phyloP scores from a whole-genome alignment of 2,797 vertebrate species.

The Tarsius wallacei region DNA sequence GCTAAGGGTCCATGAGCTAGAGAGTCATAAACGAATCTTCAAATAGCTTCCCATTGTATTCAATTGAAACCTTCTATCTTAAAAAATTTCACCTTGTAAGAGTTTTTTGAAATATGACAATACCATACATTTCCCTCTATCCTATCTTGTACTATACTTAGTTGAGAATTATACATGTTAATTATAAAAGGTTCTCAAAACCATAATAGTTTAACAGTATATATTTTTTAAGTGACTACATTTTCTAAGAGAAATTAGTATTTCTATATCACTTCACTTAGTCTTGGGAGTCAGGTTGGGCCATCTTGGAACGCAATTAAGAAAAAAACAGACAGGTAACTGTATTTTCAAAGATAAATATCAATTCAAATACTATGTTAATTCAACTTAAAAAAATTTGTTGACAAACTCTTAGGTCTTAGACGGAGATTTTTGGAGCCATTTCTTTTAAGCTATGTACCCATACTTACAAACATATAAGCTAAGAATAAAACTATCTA shows the following conservation, averaged over 20 bases:
- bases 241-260: constrained; percentile 38
- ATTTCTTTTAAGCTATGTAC: background rate
- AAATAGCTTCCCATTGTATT: background rate
- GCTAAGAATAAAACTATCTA: background rate
- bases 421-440: background rate
- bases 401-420: constrained; percentile 32
- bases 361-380: constrained; percentile 24
- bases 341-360: constrained; percentile 51
- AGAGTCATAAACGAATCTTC: background rate
- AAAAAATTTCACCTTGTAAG: background rate
- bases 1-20: background rate
- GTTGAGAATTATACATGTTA: background rate
- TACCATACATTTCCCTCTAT: background rate
- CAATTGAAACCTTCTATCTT: background rate
- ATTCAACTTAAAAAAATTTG: background rate
- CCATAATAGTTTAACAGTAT: background rate
- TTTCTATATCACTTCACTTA: constrained; percentile 58
- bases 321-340: background rate
- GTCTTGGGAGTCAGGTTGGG: background rate
- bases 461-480: background rate
- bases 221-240: background rate
- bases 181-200: constrained; percentile 48
- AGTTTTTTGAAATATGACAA: constrained; percentile 18
- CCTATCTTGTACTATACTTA: background rate
- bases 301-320: background rate